These are phyloP conservation scores for Pteromalus puparum DNA, from an alignment of 1,140 invertebrate species.

Conservation along the genomic window DNA sequence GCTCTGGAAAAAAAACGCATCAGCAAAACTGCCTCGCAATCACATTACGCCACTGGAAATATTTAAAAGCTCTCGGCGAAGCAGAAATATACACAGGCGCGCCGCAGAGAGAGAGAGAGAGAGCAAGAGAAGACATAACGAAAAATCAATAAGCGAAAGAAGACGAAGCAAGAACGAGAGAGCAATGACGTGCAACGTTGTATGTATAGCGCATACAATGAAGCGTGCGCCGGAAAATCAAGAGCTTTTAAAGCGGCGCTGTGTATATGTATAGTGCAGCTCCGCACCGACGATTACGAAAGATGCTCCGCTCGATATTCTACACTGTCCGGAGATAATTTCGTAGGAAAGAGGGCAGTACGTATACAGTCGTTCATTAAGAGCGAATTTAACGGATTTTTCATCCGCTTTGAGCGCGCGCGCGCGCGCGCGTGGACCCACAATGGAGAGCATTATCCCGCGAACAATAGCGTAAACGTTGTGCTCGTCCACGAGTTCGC, in stretches of 20 bases:
- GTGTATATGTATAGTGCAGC: too few species aligned
- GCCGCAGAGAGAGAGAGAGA: not conserved
- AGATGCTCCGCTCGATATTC: not conserved
- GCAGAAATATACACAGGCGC: not conserved
- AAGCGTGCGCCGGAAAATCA: not conserved
- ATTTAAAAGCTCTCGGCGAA: not conserved
- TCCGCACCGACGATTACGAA: too few species aligned
- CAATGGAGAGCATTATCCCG: not conserved
- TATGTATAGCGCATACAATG: not conserved
- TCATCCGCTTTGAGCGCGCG: not conserved
- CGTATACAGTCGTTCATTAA: not conserved
- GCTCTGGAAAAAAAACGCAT: not conserved
- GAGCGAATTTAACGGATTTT: not conserved
- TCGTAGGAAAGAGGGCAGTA: not conserved
- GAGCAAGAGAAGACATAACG: not conserved
- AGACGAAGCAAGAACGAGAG: too few species aligned
- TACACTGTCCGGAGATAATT: not conserved
- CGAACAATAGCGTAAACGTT: not conserved
- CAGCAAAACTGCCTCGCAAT: not conserved
- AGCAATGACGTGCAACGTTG: not conserved
- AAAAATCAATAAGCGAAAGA: constrained; percentile 36
- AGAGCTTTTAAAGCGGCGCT: not conserved
- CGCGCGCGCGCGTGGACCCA: not conserved
- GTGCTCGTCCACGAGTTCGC: not conserved
- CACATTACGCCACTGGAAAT: not conserved